phyloP scores from a whole-genome alignment of 2,888 invertebrate genomes.

The Pyrocoelia pectoralis region DNA sequence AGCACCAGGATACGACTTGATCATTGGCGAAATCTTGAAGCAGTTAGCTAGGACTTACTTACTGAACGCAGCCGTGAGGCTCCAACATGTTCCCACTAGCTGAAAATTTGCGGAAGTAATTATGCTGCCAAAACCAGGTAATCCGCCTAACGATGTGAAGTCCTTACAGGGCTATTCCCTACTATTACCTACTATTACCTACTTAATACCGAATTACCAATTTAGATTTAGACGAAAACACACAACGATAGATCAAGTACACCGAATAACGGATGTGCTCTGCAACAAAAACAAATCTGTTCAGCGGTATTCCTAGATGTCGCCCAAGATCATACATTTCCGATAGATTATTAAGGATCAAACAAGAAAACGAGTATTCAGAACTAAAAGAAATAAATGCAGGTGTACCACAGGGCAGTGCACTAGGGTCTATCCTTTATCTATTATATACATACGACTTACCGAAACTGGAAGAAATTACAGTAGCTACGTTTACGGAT shows the following conservation, averaged over 20 bases:
- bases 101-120: conserved; percentile 36
- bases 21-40: no score
- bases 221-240: no score
- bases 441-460: no score
- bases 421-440: conserved; percentile 26
- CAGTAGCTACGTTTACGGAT: conserved; percentile 3
- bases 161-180: conserved; percentile 31
- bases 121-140: conserved; percentile 30
- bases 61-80: neutral
- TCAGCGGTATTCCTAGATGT: conserved; percentile 33
- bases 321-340: conserved; percentile 28
- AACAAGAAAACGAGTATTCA: no score
- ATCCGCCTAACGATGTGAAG: conserved; percentile 21
- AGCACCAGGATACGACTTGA: conserved; percentile 42
- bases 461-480: conserved; percentile 16
- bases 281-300: conserved; percentile 30
- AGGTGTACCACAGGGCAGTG: no score
- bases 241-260: no score
- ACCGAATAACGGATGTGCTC: conserved; percentile 12
- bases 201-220: no score
- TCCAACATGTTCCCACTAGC: neutral
- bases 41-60: conserved; percentile 3
- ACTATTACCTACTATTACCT: conserved; percentile 25
- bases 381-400: no score
- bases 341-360: no score